These are phyloP conservation scores for Kryptolebias ocellatus DNA, from an alignment of 2,797 vertebrate species.

Conservation along the genomic window DNA sequence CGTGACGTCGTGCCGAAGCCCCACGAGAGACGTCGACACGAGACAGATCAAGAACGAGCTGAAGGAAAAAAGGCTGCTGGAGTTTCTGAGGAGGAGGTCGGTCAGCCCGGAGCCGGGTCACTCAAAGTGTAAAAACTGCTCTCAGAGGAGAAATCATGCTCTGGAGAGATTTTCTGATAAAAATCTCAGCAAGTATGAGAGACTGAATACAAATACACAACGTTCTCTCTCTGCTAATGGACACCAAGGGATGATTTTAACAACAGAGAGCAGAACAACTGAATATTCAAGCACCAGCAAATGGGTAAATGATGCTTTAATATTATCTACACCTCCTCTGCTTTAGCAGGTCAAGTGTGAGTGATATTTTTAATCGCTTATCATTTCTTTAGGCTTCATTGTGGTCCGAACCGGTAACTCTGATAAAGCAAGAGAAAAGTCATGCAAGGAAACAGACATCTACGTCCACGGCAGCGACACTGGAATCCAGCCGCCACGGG, in stretches of 20 bases:
- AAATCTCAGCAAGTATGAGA: conserved; percentile 33
- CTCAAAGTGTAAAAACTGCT: conserved; percentile 32
- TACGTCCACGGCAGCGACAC: conserved; percentile 22
- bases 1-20: conserved; percentile 81
- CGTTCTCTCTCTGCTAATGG: conserved; percentile 47
- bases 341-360: not conserved
- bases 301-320: conserved; percentile 63
- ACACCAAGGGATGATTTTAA: conserved; percentile 41
- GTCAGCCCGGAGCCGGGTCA: conserved; percentile 55
- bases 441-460: conserved; percentile 27
- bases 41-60: conserved; percentile 71
- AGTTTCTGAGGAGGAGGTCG: conserved; percentile 80
- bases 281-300: conserved; percentile 56
- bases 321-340: not conserved
- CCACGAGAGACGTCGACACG: conserved; percentile 63
- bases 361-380: too few species aligned
- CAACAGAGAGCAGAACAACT: conserved; percentile 37
- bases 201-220: conserved; percentile 12
- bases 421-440: conserved; percentile 36
- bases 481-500: conserved; percentile 34
- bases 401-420: conserved; percentile 48
- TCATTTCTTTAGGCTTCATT: conserved; percentile 54
- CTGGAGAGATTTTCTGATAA: conserved; percentile 23
- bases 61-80: conserved; percentile 79
- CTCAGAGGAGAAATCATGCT: conserved; percentile 20